phyloP scores from a whole-genome alignment of 35 echinoderm and acorn worm species.

The Eucidaris tribuloides region DNA sequence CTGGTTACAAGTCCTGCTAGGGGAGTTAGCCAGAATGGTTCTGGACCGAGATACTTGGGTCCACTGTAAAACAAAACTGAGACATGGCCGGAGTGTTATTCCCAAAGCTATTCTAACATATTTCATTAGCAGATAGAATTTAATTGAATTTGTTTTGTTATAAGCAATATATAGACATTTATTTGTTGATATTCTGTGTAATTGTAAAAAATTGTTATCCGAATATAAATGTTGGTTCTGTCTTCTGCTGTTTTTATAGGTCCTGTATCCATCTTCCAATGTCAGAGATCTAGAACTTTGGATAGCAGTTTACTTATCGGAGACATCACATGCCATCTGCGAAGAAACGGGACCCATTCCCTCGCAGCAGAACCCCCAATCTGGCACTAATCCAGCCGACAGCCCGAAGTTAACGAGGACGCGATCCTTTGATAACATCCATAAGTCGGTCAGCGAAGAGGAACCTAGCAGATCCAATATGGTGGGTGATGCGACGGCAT shows the following conservation, averaged over 20 bases:
- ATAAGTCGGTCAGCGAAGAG: constrained; percentile 60
- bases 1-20: too few relatives aligned
- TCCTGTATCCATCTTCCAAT: constrained; percentile 75
- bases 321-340: constrained; percentile 48
- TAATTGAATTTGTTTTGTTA: too few relatives aligned
- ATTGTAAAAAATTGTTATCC: too few relatives aligned
- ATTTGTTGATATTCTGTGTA: too few relatives aligned
- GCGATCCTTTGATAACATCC: constrained; percentile 77
- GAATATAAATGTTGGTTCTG: background rate
- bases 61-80: too few relatives aligned
- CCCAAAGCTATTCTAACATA: too few relatives aligned
- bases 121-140: too few relatives aligned
- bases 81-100: too few relatives aligned
- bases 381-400: constrained; percentile 11
- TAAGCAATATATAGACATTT: too few relatives aligned
- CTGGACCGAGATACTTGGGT: too few relatives aligned
- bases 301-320: constrained; percentile 76
- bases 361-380: background rate
- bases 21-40: too few relatives aligned
- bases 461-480: constrained; percentile 36
- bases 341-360: constrained; percentile 20
- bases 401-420: constrained; percentile 71
- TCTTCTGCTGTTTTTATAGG: constrained; percentile 22
- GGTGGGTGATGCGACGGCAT: constrained; percentile 36
- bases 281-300: constrained; percentile 71